Evolutionary conservation across 1,140 invertebrate species (phyloP), one percentile per base, ranked within the genome.

Genomic region (Parapsyche elsis): DNA sequence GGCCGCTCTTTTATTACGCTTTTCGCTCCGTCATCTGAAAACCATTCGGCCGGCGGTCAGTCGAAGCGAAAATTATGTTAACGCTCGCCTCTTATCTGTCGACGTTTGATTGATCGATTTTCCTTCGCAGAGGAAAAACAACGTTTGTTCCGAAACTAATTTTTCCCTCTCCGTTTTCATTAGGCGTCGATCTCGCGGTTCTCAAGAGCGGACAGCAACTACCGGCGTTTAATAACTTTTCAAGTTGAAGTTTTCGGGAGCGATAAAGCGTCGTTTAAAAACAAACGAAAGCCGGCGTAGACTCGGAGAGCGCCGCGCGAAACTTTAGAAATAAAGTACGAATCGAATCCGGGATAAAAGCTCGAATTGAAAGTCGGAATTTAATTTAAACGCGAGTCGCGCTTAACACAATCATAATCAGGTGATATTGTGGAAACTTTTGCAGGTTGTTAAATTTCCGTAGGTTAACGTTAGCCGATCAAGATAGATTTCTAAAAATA

Each of bases 331-430:
- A 67, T 67, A 67, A 67, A 67, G 23, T 67, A 2, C 23, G 64
- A 67, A 67, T 67, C 64, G 64, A 67, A 67, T 67, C 64, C 64
- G 64, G 64, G 24, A 67, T 30, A 30, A 67, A 67, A 26, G 64
- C 64, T 26, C 24, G 24, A 61, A 61, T 21, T 61, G n/a, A 21
- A 53, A 53, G 49, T 16, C 1, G 49, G 49, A 21, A 21, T 38
- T 38, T 38, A 61, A 61, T 61, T 61, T 61, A 61, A 61, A 61
- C 7, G 57, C 57, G 57, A 21, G 21, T 9, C 1, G 5, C 49
- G 57, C 1, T 61, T 1, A 38, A 38, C 7, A 4, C 30, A 38
- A 7, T 38, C 30, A 38, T 38, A 38, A 38, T 38, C 30, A 38
- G 30, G 30, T 38, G 30, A 38, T 1, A 38, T 7, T 4, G 7